Evolutionary conservation across 2,797 vertebrate genomes (phyloP).

Genomic region (Novumbra hubbsi): DNA sequence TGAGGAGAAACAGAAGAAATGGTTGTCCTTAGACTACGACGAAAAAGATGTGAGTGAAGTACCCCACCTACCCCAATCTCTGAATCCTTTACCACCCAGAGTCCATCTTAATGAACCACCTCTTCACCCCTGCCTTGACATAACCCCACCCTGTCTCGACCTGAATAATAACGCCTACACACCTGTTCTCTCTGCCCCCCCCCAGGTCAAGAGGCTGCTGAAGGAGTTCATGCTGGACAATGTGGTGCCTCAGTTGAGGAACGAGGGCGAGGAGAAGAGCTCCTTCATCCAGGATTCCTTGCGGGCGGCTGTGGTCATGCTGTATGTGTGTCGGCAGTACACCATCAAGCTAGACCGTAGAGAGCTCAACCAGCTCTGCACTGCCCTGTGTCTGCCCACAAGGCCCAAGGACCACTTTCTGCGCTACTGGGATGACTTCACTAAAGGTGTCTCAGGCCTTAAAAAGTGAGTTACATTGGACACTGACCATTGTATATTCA

Average conservation of each 20-base stretch:
- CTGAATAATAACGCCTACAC: neutral
- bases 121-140: neutral
- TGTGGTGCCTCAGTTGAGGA: constrained; percentile 49
- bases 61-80: neutral
- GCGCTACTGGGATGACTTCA: constrained; percentile 58
- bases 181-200: constrained; percentile 13
- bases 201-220: constrained; percentile 74
- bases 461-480: constrained; percentile 52
- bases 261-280: neutral
- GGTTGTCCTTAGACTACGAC: constrained; percentile 58
- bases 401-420: constrained; percentile 24
- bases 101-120: neutral
- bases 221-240: constrained; percentile 56
- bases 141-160: neutral
- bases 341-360: fast-evolving
- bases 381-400: constrained; percentile 65
- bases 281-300: constrained; percentile 56
- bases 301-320: constrained; percentile 71
- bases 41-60: constrained; percentile 66
- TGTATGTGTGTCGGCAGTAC: neutral
- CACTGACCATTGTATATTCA: neutral
- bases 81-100: neutral
- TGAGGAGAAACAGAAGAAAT: constrained; percentile 32
- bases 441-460: constrained; percentile 39
- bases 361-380: constrained; percentile 61